Evolutionary conservation across 2,113 vertebrate genomes (phyloP).

Genomic region (Onychostoma macrolepis): DNA sequence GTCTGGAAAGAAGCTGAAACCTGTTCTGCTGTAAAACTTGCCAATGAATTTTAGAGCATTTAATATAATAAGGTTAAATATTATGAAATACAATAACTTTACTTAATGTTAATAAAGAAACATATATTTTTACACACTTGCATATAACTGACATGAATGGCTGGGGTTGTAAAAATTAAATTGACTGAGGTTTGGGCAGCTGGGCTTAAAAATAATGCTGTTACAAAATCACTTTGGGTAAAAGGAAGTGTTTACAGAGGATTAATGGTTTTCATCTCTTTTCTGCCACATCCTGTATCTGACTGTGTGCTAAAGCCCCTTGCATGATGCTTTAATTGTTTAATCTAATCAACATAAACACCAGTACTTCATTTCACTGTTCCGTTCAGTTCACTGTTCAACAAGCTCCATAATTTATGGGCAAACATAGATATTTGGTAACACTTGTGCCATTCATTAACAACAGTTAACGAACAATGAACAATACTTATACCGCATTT

Average conservation of each 20-base stretch:
- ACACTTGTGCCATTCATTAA: not conserved
- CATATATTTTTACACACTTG: not conserved
- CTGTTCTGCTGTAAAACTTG: not conserved
- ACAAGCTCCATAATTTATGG: not conserved
- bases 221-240: not conserved
- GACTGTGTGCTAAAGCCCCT: not conserved
- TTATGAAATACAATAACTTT: not conserved
- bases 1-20: not conserved
- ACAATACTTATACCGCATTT: not conserved
- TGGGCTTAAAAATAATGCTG: not conserved
- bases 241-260: not conserved
- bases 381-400: not conserved
- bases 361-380: not conserved
- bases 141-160: not conserved
- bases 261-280: not conserved
- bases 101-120: not conserved
- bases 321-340: not conserved
- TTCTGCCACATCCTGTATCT: not conserved
- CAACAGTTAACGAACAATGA: not conserved
- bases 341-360: not conserved
- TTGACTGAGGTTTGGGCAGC: not conserved
- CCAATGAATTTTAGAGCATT: not conserved
- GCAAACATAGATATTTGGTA: too few species aligned
- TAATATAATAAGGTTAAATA: not conserved
- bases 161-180: not conserved